These are phyloP conservation scores for Heterodera schachtii DNA, from an alignment of 1,140 invertebrate genomes.

Conservation along the genomic window DNA sequence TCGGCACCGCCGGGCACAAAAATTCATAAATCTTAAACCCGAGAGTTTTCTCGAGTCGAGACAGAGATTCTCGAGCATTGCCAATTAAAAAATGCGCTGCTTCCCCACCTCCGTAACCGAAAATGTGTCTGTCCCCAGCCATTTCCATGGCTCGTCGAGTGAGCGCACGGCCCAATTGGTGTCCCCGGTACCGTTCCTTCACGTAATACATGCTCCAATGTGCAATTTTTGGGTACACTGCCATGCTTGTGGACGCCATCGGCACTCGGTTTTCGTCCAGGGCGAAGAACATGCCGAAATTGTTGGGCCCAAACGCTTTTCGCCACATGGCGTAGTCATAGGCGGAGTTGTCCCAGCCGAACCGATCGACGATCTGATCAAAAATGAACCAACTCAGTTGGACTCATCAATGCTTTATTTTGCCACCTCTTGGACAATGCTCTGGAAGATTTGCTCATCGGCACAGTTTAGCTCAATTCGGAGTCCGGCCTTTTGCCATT, in stretches of 20 bases:
- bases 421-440: too few species aligned
- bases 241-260: neutral
- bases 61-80: too few species aligned
- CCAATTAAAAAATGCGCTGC: too few species aligned
- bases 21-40: too few species aligned
- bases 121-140: neutral
- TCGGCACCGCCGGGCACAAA: too few species aligned
- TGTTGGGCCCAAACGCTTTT: neutral
- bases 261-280: neutral
- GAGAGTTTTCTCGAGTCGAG: too few species aligned
- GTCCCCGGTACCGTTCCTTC: neutral
- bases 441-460: too few species aligned
- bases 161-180: neutral
- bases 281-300: constrained; percentile 1
- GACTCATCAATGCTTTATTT: too few species aligned
- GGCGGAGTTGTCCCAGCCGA: neutral
- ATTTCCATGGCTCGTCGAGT: neutral
- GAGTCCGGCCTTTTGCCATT: too few species aligned
- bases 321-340: constrained; percentile 7
- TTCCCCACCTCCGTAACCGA: neutral
- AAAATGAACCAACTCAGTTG: too few species aligned
- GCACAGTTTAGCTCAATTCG: too few species aligned
- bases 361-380: neutral
- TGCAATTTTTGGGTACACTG: neutral
- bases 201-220: constrained; percentile 13